A percentile compares a stretch with the other conserved stretches of the same genome.
phyloP scores from a whole-genome alignment of 1,140 invertebrate species.

The Danaus plexippus region DNA sequence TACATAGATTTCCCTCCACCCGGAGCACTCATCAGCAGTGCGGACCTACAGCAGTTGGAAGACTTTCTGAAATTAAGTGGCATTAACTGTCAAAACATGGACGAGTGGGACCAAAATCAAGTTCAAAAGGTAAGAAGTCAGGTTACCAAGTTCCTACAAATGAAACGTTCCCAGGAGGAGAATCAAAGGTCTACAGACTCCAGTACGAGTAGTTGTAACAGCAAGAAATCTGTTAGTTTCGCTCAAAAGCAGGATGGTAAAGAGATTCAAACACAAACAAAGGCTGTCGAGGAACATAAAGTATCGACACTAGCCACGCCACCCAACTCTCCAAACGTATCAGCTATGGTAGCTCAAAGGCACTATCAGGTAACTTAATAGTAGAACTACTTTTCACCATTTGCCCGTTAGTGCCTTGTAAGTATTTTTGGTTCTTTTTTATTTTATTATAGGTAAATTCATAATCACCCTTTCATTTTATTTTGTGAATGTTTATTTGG shows the following conservation, averaged over 20 bases:
- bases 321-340: constrained; percentile 82
- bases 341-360: constrained; percentile 70
- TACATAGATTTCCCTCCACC: constrained; percentile 64
- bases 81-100: constrained; percentile 77
- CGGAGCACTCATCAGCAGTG: constrained; percentile 72
- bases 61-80: constrained; percentile 82
- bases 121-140: constrained; percentile 79
- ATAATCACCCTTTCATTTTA: constrained; percentile 4
- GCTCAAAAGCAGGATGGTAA: constrained; percentile 61
- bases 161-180: constrained; percentile 78
- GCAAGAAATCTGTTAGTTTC: constrained; percentile 73
- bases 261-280: constrained; percentile 38
- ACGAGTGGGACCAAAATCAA: constrained; percentile 76
- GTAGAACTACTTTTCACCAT: constrained; percentile 32
- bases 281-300: constrained; percentile 58
- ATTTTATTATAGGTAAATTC: constrained; percentile 25
- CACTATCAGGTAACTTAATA: constrained; percentile 68
- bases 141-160: constrained; percentile 77
- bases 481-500: constrained; percentile 9
- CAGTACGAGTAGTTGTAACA: constrained; percentile 77
- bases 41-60: constrained; percentile 79
- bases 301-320: constrained; percentile 72
- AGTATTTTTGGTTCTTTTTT: constrained; percentile 56
- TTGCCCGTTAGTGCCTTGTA: constrained; percentile 55
- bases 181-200: constrained; percentile 77